A percentile compares a stretch with the other conserved stretches of the same genome.
Conservation (phyloP, 2,888 invertebrate genomes). For the Troides helena region DNA sequence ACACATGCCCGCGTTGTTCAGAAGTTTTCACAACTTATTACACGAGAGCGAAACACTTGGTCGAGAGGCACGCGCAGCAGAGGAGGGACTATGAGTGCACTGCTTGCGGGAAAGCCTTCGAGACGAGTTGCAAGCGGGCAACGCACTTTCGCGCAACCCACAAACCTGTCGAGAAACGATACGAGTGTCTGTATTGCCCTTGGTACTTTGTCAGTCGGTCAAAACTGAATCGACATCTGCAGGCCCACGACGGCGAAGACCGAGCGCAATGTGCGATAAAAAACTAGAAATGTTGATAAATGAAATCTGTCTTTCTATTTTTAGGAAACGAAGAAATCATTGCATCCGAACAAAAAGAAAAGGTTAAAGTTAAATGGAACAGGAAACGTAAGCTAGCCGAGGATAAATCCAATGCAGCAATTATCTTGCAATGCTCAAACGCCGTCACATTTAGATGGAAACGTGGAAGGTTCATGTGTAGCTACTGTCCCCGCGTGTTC, state of each 20-base stretch:
- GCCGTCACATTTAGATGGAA: slow-evolving; percentile 59
- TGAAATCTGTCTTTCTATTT: slow-evolving; percentile 44
- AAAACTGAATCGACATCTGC: slow-evolving; percentile 52
- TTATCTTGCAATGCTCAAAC: slow-evolving; percentile 57
- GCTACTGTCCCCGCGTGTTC: slow-evolving; percentile 51
- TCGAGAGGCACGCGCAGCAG: slow-evolving; percentile 56
- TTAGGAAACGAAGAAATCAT: slow-evolving; percentile 47
- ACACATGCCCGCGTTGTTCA: slow-evolving; percentile 65
- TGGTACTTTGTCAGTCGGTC: slow-evolving; percentile 51
- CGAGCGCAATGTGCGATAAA: slow-evolving; percentile 35
- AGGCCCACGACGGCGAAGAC: slow-evolving; percentile 42
- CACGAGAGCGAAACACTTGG: slow-evolving; percentile 60
- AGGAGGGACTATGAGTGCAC: slow-evolving; percentile 53
- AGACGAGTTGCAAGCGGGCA: slow-evolving; percentile 59
- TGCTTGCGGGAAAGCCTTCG: slow-evolving; percentile 55
- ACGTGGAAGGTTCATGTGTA: slow-evolving; percentile 61
- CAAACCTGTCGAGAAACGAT: slow-evolving; percentile 44
- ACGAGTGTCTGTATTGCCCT: slow-evolving; percentile 52
- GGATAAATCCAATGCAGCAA: slow-evolving; percentile 57
- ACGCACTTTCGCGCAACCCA: slow-evolving; percentile 55
- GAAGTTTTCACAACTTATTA: slow-evolving; percentile 64
- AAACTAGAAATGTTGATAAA: slow-evolving; percentile 13
- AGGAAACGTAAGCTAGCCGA: slow-evolving; percentile 45
- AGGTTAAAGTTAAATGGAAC: slow-evolving; percentile 49
- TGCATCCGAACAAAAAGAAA: slow-evolving; percentile 28